These are phyloP conservation scores for Diadema setosum DNA, from an alignment of 35 echinoderm and acorn worm species.

Conservation along the genomic window DNA sequence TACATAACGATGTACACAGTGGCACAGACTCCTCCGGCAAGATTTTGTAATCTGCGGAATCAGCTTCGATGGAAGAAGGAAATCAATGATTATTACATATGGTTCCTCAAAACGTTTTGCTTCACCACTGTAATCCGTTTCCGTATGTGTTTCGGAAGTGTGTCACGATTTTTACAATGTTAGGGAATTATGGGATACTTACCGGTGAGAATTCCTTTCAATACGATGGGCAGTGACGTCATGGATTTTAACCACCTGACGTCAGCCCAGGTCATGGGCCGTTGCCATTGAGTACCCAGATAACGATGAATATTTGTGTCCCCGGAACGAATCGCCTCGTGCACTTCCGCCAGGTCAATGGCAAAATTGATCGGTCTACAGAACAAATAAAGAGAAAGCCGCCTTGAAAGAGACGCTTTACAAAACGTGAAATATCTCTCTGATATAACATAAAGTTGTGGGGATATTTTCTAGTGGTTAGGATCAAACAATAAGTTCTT, in stretches of 20 bases:
- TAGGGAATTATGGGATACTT: background rate
- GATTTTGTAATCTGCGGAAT: too few relatives aligned
- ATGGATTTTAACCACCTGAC: slow-evolving; percentile 29
- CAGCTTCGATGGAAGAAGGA: too few relatives aligned
- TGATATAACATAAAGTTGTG: too few relatives aligned
- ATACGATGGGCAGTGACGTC: slow-evolving; percentile 26
- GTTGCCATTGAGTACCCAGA: background rate
- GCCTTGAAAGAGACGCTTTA: too few relatives aligned
- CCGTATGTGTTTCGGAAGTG: background rate
- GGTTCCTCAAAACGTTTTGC: too few relatives aligned
- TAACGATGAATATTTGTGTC: background rate
- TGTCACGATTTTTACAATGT: background rate
- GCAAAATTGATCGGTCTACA: background rate
- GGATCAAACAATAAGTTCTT: too few relatives aligned
- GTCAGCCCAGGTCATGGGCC: slow-evolving; percentile 8
- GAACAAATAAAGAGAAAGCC: background rate
- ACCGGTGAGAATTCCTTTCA: slow-evolving; percentile 35
- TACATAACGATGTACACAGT: too few relatives aligned
- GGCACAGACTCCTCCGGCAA: too few relatives aligned
- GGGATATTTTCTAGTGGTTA: too few relatives aligned
- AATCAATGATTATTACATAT: too few relatives aligned
- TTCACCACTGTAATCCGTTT: too few relatives aligned
- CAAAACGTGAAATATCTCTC: too few relatives aligned
- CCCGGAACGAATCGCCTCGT: background rate
- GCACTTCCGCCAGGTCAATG: background rate